Percentiles rank a stretch among this genome's conserved stretches.
These are phyloP conservation scores for Leptonema lineaticorne DNA, from an alignment of 1,140 invertebrate genomes.

Conservation along the genomic window DNA sequence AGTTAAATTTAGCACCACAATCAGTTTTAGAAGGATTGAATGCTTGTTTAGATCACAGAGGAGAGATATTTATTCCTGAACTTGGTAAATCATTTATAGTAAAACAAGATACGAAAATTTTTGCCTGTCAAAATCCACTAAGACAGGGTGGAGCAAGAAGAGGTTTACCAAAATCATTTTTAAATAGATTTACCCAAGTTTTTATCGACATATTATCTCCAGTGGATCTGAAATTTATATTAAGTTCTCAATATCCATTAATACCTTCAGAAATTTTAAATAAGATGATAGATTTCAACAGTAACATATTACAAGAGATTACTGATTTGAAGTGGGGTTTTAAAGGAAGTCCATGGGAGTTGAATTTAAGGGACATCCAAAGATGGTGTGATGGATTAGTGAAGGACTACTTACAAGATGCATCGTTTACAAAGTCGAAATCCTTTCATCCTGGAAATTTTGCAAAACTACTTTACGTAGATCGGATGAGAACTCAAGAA, in stretches of 20 bases:
- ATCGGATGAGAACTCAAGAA: constrained; percentile 73
- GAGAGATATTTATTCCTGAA: constrained; percentile 95
- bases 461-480: constrained; percentile 76
- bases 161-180: constrained; percentile 94
- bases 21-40: constrained; percentile 98
- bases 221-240: constrained; percentile 72
- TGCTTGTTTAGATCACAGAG: constrained; percentile 96
- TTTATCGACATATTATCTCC: constrained; percentile 80
- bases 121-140: constrained; percentile 98
- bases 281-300: constrained; percentile 83
- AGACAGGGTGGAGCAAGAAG: constrained; percentile 93
- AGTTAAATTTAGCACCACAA: constrained; percentile 97
- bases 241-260: constrained; percentile 57
- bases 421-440: constrained; percentile 31
- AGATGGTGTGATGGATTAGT: constrained; percentile 82
- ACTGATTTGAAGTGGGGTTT: constrained; percentile 69
- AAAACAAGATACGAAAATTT: constrained; percentile 78
- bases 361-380: constrained; percentile 93
- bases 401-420: constrained; percentile 40
- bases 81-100: constrained; percentile 84
- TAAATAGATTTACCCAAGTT: constrained; percentile 98
- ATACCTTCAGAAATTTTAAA: constrained; percentile 60
- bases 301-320: constrained; percentile 64
- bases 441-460: constrained; percentile 62
- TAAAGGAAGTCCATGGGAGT: constrained; percentile 89